Evolutionary conservation across 2,113 vertebrate genomes (phyloP).

Genomic region (Ceyx margarethae): DNA sequence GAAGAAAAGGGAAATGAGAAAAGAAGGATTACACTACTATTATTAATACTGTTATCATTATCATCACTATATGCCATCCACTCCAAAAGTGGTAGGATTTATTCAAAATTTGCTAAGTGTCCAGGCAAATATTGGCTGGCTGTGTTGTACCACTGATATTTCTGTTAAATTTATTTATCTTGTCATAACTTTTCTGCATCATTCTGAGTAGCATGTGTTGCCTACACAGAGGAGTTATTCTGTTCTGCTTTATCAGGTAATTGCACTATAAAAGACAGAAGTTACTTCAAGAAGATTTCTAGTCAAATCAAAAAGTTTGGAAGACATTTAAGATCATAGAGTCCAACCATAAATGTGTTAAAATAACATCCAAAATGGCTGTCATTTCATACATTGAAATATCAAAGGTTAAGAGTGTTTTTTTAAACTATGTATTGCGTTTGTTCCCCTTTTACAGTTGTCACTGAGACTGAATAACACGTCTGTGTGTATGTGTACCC

Average conservation of each 20-base stretch:
- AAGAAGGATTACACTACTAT: neutral
- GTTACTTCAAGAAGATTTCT: neutral
- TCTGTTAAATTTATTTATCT: neutral
- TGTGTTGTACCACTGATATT: neutral
- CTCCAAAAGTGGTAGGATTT: neutral
- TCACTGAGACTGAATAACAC: neutral
- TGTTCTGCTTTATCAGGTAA: neutral
- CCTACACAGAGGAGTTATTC: neutral
- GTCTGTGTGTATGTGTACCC: neutral
- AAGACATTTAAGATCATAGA: no score
- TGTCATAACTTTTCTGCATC: neutral
- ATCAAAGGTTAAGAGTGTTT: neutral
- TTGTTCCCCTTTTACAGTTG: neutral
- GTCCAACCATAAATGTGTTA: neutral
- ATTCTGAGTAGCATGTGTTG: neutral
- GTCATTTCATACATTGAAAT: neutral
- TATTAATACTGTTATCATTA: neutral
- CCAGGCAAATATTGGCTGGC: neutral
- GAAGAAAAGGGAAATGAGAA: neutral
- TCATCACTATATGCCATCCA: neutral
- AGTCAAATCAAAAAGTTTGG: neutral
- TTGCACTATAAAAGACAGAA: neutral
- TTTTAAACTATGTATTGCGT: neutral
- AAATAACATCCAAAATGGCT: neutral
- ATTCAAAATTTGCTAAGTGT: neutral